Base-by-base conservation (phyloP, 1,140 invertebrate genomes). In the Myzus persicae region DNA sequence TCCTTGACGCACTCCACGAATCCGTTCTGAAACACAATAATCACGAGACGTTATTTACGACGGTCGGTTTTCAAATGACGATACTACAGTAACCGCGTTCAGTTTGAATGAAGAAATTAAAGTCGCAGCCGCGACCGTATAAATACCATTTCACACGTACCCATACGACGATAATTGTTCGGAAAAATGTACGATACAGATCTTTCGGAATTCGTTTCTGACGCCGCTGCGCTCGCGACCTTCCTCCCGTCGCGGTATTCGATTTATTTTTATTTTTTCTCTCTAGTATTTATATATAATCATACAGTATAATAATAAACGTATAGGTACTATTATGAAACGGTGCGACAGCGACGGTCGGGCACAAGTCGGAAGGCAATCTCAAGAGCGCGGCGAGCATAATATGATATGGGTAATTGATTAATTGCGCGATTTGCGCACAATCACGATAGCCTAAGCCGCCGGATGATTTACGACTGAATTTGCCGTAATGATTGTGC, bases 1-100 rank as follows among this genome's bases (percentile, higher is more conserved):
- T 96, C 95, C 85, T 94, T 95, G 85, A 96, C 95, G 94, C 97
- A 98, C 94, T 96, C 96, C 1, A 97, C 97, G 94, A 97, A 97
- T 26, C 97, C 97, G 95, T 97, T 97, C 97, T 98, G 96, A 31
- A 96, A 96, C 94, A 94, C 94, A 94, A 94, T 88, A 94, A 91
- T 31, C 82, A 4, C 18, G n/a, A 8, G n/a, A 8, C 26, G 14
- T 40, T 2, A 14, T 26, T 26, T 84, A 42, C 2, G 3, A 26
- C 22, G 9, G 24, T 81, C 36, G 36, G 8, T 81, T 38, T 22
- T 38, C 6, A 38, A 20, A 51, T 51, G 14, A 67, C 31, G 22
- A n/a, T n/a, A n/a, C n/a, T n/a, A 11, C 36, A 76, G 36, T 31
- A 42, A 22, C 42, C 38, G 38, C 22, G 8, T 84, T 11, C 24